Conservation (phyloP, 2,888 invertebrate species). For the Amiota minor region DNA sequence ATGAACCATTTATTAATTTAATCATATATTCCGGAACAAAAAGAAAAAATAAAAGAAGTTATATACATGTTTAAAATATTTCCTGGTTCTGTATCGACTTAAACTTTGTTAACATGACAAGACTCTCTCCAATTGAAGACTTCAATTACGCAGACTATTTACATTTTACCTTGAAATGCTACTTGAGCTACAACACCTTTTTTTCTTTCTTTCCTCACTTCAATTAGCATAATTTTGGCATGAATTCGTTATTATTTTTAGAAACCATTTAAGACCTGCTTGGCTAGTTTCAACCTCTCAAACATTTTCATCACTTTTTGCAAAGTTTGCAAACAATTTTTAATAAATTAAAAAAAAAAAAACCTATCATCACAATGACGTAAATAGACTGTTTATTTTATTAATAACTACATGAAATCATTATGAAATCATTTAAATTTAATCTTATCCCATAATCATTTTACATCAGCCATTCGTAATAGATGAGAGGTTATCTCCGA, state of each 20-base stretch:
- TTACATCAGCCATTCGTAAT: not conserved
- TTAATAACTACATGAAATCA: not conserved
- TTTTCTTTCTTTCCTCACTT: no score
- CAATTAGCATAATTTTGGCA: no score
- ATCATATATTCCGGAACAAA: not conserved
- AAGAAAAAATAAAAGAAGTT: not conserved
- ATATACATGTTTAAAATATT: not conserved
- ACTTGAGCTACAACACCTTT: no score
- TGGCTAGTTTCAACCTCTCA: constrained; percentile 3
- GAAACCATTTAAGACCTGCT: constrained; percentile 1
- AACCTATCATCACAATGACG: not conserved
- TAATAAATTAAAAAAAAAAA: not conserved
- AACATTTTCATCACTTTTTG: not conserved
- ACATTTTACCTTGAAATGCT: no score
- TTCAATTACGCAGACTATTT: not conserved
- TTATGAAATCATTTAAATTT: constrained; percentile 7
- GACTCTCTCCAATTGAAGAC: not conserved
- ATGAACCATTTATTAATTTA: not conserved
- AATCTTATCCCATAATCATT: not conserved
- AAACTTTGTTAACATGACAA: no score
- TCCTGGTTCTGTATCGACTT: no score
- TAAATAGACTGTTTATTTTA: constrained; percentile 10
- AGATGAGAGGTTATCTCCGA: constrained; percentile 2
- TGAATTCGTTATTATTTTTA: no score
- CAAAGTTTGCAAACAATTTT: constrained; percentile 14